Percentiles rank a stretch among this genome's conserved stretches.
These are phyloP conservation scores for Pseudochaenichthys georgianus DNA, from an alignment of 2,797 vertebrate species.

Conservation along the genomic window DNA sequence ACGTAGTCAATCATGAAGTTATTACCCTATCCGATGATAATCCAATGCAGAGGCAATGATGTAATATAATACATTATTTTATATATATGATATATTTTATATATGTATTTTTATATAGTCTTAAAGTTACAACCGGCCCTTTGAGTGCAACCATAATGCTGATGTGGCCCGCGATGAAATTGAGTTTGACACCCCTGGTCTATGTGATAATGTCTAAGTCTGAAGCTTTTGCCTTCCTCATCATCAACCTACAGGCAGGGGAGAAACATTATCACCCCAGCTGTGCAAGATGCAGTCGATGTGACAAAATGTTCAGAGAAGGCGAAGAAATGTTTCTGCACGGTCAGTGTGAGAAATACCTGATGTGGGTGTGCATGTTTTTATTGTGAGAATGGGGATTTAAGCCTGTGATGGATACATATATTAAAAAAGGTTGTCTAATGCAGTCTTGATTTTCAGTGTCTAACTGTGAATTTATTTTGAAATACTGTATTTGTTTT, in stretches of 20 bases:
- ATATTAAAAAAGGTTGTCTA: neutral
- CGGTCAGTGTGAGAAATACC: conserved; percentile 86
- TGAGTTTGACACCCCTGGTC: neutral
- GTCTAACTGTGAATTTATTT: neutral
- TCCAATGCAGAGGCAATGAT: too few species aligned
- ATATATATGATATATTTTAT: too few species aligned
- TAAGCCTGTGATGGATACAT: neutral
- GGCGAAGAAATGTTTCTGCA: conserved; percentile 99
- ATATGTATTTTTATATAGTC: too few species aligned
- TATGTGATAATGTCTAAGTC: neutral
- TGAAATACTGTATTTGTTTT: neutral
- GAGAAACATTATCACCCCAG: conserved; percentile 96
- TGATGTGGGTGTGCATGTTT: neutral
- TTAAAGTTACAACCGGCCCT: too few species aligned
- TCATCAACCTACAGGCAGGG: conserved; percentile 87
- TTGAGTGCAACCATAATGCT: too few species aligned
- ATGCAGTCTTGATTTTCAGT: neutral
- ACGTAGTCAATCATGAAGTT: too few species aligned
- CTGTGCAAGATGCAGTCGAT: conserved; percentile 97
- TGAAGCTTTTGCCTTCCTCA: neutral
- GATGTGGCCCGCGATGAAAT: too few species aligned
- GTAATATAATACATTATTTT: too few species aligned
- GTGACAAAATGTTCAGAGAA: conserved; percentile 95
- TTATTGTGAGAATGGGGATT: too few species aligned
- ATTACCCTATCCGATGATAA: too few species aligned